These are phyloP conservation scores for Polyommatus icarus DNA, from an alignment of 2,888 invertebrate species.

Conservation along the genomic window DNA sequence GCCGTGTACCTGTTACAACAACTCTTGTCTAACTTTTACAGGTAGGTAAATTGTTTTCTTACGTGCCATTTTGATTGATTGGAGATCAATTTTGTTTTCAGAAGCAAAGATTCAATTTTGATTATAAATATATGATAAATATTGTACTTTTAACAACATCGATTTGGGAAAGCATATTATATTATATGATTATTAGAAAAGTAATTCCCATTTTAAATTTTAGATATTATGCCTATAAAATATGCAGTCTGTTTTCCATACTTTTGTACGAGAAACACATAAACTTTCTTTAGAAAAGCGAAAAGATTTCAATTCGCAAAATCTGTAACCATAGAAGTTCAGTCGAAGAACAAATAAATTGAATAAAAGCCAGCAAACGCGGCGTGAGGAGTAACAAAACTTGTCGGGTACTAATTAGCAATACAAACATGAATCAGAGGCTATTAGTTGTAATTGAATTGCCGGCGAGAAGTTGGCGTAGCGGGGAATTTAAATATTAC, in stretches of 20 bases:
- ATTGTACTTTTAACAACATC: too few species aligned
- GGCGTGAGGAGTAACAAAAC: slow-evolving; percentile 76
- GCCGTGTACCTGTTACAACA: slow-evolving; percentile 64
- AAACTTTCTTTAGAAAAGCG: not conserved
- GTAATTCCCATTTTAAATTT: too few species aligned
- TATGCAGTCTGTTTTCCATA: not conserved
- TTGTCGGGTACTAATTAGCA: slow-evolving; percentile 78
- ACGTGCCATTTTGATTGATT: not conserved
- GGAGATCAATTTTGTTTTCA: not conserved
- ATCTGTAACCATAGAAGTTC: slow-evolving; percentile 43
- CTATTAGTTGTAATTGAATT: slow-evolving; percentile 81
- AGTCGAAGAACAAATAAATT: slow-evolving; percentile 67
- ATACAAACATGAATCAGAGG: slow-evolving; percentile 81
- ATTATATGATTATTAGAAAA: too few species aligned
- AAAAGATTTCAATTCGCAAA: not conserved
- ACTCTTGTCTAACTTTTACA: slow-evolving; percentile 51
- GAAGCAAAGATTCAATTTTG: not conserved
- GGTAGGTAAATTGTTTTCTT: slow-evolving; percentile 43
- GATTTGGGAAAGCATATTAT: too few species aligned
- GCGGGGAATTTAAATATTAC: slow-evolving; percentile 76
- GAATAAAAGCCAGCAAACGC: slow-evolving; percentile 60
- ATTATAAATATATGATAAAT: not conserved
- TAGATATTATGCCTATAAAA: too few species aligned
- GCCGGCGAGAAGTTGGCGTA: slow-evolving; percentile 72
- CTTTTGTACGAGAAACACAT: not conserved